Conservation (phyloP, 2,888 invertebrate genomes). For the Hirtodrosophila confusa region DNA sequence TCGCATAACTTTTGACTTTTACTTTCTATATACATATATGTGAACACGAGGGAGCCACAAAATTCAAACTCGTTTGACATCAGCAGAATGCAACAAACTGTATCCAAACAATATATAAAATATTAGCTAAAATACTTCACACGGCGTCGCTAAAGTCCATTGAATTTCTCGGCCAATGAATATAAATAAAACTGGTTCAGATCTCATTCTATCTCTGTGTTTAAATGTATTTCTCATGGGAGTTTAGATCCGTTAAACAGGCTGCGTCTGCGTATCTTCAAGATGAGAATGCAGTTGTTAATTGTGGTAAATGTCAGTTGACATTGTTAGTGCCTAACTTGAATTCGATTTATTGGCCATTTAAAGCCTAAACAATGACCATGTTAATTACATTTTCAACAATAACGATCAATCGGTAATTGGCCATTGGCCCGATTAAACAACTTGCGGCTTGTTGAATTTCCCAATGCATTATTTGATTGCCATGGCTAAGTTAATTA, state of each 20-base stretch:
- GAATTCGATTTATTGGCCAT: constrained; percentile 6
- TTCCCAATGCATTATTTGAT: constrained; percentile 17
- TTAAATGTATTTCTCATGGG: constrained; percentile 37
- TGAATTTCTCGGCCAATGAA: constrained; percentile 13
- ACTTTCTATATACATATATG: constrained; percentile 42
- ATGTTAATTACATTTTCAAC: constrained; percentile 35
- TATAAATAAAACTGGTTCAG: constrained; percentile 39
- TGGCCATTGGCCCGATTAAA: constrained; percentile 21
- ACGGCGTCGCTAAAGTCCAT: constrained; percentile 34
- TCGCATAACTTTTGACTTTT: constrained; percentile 67
- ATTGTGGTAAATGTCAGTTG: constrained; percentile 31
- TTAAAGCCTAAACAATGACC: constrained; percentile 8
- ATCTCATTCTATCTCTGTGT: constrained; percentile 7
- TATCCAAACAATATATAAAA: constrained; percentile 54
- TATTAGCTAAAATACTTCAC: constrained; percentile 59
- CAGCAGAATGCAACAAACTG: constrained; percentile 38
- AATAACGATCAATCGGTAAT: constrained; percentile 20
- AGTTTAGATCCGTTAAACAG: constrained; percentile 12
- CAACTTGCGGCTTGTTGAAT: constrained; percentile 18
- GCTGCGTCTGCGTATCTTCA: constrained; percentile 26
- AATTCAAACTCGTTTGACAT: constrained; percentile 63
- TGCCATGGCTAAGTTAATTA: constrained; percentile 19
- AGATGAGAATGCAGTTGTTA: constrained; percentile 46
- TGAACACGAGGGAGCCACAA: constrained; percentile 6
- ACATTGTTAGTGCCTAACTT: constrained; percentile 9